phyloP scores from a whole-genome alignment of 2,797 vertebrate species.

The Saguinus oedipus region DNA sequence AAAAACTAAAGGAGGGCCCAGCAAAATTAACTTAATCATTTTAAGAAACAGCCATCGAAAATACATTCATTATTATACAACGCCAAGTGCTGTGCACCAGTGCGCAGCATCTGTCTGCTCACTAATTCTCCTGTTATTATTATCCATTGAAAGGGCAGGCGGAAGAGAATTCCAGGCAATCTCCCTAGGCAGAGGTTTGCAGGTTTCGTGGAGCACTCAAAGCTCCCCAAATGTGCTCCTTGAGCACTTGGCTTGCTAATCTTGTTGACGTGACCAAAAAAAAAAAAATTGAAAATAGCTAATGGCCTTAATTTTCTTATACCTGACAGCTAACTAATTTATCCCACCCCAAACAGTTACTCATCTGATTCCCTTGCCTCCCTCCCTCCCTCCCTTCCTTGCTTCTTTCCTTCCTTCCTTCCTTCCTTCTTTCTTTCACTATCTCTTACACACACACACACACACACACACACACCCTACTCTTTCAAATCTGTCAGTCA shows the following conservation, averaged over 20 bases:
- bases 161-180: constrained; percentile 69
- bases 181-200: not conserved
- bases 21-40: constrained; percentile 79
- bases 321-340: constrained; percentile 73
- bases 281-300: constrained; percentile 70
- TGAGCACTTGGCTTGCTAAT: constrained; percentile 73
- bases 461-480: too few species aligned
- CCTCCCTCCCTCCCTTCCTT: not conserved
- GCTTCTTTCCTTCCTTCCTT: not conserved
- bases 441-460: not conserved
- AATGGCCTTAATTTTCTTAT: constrained; percentile 74
- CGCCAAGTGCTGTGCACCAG: constrained; percentile 73
- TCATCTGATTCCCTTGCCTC: constrained; percentile 61
- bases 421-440: not conserved
- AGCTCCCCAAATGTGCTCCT: constrained; percentile 44
- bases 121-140: constrained; percentile 76
- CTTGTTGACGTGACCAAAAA: constrained; percentile 66
- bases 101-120: constrained; percentile 79
- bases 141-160: constrained; percentile 72
- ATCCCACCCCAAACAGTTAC: constrained; percentile 74
- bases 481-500: constrained; percentile 32
- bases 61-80: constrained; percentile 82
- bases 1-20: constrained; percentile 73
- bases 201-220: constrained; percentile 66
- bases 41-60: constrained; percentile 78